Conservation (phyloP, 2,888 invertebrate genomes). For the Scaptomyza polygonia region DNA sequence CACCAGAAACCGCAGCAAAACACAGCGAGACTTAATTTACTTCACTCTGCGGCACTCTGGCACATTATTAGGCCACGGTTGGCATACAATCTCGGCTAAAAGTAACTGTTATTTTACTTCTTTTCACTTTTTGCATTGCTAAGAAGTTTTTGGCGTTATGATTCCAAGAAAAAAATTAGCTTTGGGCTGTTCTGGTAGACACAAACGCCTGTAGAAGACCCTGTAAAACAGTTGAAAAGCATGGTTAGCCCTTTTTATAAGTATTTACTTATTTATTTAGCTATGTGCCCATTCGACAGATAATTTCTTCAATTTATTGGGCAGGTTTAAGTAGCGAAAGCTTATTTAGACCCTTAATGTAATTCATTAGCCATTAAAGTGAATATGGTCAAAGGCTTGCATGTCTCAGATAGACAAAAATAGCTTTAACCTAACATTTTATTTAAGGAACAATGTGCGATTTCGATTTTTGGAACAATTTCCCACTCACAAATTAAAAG, state of each 20-base stretch:
- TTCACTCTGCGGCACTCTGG: slow-evolving; percentile 26
- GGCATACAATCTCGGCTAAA: slow-evolving; percentile 29
- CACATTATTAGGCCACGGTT: slow-evolving; percentile 38
- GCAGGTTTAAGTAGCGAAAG: no score
- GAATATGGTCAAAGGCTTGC: no score
- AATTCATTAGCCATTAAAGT: no score
- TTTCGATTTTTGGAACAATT: background rate
- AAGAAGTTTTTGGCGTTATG: slow-evolving; percentile 48
- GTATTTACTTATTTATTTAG: background rate
- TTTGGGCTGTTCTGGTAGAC: background rate
- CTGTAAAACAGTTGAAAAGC: no score
- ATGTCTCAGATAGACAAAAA: background rate
- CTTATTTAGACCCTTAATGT: no score
- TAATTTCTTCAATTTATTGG: background rate
- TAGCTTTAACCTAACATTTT: no score
- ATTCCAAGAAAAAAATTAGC: slow-evolving; percentile 15
- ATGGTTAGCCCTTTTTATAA: no score
- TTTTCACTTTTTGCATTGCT: slow-evolving; percentile 37
- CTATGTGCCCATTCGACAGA: background rate
- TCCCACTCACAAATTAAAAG: background rate
- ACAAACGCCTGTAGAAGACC: background rate
- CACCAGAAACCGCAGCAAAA: slow-evolving; percentile 50
- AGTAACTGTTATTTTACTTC: slow-evolving; percentile 36
- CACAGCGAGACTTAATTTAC: slow-evolving; percentile 68
- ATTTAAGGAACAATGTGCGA: background rate